Percentiles rank a stretch among this genome's conserved stretches.
phyloP scores from a whole-genome alignment of 2,888 invertebrate genomes.

The Pediacus dermestoides region DNA sequence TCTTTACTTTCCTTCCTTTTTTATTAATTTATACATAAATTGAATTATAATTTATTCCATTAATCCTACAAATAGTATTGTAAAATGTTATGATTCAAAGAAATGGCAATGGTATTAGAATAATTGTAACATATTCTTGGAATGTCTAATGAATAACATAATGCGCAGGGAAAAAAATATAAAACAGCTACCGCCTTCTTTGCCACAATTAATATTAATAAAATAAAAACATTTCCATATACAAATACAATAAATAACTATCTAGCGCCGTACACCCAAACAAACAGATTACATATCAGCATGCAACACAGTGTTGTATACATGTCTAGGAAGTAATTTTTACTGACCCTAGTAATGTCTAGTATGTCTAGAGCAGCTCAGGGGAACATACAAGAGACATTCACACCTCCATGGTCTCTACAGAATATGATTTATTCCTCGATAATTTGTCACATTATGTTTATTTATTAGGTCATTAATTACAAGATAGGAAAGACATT shows the following conservation, averaged over 20 bases:
- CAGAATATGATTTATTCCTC: conserved; percentile 26
- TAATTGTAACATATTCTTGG: conserved; percentile 31
- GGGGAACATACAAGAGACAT: conserved; percentile 17
- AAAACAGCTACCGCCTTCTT: conserved; percentile 19
- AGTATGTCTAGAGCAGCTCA: conserved; percentile 10
- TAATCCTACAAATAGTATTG: conserved; percentile 7
- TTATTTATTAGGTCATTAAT: conserved; percentile 34
- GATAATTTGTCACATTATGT: conserved; percentile 35
- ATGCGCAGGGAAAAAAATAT: conserved; percentile 4
- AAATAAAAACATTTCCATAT: conserved; percentile 23
- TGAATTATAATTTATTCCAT: conserved; percentile 8
- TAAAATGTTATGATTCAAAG: conserved; percentile 9
- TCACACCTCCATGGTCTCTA: conserved; percentile 17
- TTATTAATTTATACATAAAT: conserved; percentile 10
- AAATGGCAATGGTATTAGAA: conserved; percentile 29
- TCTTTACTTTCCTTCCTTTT: too few species aligned
- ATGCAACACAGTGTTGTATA: conserved; percentile 9
- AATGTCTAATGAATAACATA: conserved; percentile 30
- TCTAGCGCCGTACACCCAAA: conserved; percentile 24
- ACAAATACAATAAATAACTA: conserved; percentile 23
- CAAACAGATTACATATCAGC: conserved; percentile 16
- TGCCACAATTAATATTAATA: conserved; percentile 3
- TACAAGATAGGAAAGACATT: conserved; percentile 31
- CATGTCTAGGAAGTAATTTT: conserved; percentile 10
- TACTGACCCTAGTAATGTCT: conserved; percentile 8